Evolutionary conservation across 2,797 vertebrate species (phyloP).

Genomic region (Sitta carolinensis): DNA sequence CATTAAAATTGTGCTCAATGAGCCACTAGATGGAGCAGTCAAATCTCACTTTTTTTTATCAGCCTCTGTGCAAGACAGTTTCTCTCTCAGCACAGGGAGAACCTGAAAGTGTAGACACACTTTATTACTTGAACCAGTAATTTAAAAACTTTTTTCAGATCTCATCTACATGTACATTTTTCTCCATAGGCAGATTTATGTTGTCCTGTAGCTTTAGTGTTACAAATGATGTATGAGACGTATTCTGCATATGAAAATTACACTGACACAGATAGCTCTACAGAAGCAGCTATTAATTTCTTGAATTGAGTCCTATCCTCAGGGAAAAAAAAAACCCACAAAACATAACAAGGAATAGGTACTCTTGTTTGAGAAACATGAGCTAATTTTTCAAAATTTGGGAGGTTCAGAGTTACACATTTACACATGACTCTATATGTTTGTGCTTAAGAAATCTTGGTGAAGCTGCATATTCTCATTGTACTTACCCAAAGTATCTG

Average conservation of each 20-base stretch:
- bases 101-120: neutral
- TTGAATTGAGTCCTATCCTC: neutral
- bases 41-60: neutral
- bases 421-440: neutral
- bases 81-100: neutral
- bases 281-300: neutral
- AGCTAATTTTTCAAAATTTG: neutral
- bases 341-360: neutral
- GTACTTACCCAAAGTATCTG: neutral
- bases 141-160: neutral
- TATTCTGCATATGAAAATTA: neutral
- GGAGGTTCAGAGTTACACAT: neutral
- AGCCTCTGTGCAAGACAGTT: neutral
- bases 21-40: constrained; percentile 46
- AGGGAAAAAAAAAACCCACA: neutral
- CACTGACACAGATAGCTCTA: neutral
- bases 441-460: neutral
- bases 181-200: neutral
- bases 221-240: fast-evolving
- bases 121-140: neutral
- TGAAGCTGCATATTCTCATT: neutral
- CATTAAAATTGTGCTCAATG: neutral
- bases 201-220: neutral
- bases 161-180: neutral
- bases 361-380: neutral